Conservation (phyloP, 92 coral and sea anemone species). For the Parazoanthus swiftii region DNA sequence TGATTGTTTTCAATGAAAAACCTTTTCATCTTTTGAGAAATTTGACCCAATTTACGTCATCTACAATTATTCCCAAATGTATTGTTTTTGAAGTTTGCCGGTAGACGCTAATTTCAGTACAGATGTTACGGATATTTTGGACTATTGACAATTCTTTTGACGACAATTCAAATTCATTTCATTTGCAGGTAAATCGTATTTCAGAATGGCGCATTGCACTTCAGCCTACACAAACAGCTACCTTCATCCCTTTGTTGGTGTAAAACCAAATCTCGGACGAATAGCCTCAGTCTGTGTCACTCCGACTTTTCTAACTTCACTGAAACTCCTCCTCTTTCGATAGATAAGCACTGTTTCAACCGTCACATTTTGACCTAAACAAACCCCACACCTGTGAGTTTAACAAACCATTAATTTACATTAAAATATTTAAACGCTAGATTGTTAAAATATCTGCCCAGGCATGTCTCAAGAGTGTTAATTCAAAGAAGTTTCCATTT, state of each 20-base stretch:
- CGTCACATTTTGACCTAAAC: conserved; percentile 18
- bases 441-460: conserved; percentile 35
- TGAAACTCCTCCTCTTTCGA: conserved; percentile 3
- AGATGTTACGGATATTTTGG: conserved; percentile 13
- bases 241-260: conserved; percentile 5
- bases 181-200: too few species aligned
- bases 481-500: neutral
- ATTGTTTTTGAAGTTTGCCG: neutral
- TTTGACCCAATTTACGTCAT: conserved; percentile 15
- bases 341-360: neutral
- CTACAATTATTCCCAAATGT: neutral
- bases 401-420: conserved; percentile 28
- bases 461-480: conserved; percentile 19
- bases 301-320: neutral
- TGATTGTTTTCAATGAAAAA: neutral
- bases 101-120: conserved; percentile 30
- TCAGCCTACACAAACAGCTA: neutral
- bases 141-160: conserved; percentile 8
- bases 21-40: neutral
- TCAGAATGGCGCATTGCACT: neutral
- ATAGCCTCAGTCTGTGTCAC: neutral
- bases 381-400: conserved; percentile 36
- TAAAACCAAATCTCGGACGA: neutral
- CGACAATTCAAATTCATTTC: conserved; percentile 7
- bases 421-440: conserved; percentile 15